Base-by-base conservation (phyloP, 30 jellyfish, hydroid and myxozoan species). In the Turritopsis dohrnii region DNA sequence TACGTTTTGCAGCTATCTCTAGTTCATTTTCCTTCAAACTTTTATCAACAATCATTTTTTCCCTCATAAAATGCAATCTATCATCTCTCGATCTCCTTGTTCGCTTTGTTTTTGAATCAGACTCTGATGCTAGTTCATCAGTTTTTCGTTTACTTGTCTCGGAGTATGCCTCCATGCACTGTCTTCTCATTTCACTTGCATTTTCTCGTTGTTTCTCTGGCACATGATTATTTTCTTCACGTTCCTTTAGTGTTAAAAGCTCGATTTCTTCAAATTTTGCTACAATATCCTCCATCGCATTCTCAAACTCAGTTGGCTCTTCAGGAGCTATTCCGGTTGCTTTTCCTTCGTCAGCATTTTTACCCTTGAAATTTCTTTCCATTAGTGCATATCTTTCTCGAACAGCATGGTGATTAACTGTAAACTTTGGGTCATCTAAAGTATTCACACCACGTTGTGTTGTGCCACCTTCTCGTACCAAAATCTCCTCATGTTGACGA, bases 391-490 rank as follows among this genome's bases (percentile, higher is more conserved):
- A 71, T 71, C 28, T 19, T 71, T 71, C 80, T 71, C 80, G 80
- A 16, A 71, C 80, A 71, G 80, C 80, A 71, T 28, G 80, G 80
- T 71, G 80, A 71, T 19, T 71, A 71, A 71, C 80, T 71, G 80
- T 71, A 71, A 71, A 71, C 19, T 71, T 71, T 71, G 80, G 80
- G 80, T 71, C 80, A 71, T 71, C 80, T 71, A 71, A 71, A 71
- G 80, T 71, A 71, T 71, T 71, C 23, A 71, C 19, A 23, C 80
- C 80, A 17, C 80, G 80, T 24, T 71, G 80, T 71, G 80, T 71
- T 19, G 80, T 71, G 80, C 80, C 80, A 71, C 80, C 23, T 71
- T 71, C 80, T 71, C 80, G 80, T 71, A 71, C 80, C 80, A 71
- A 28, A 71, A 71, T 71, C 80, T 71, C 80, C 80, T 71, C 80